Evolutionary conservation across 2,888 invertebrate species (phyloP).

Genomic region (Microctonus aethiopoides): DNA sequence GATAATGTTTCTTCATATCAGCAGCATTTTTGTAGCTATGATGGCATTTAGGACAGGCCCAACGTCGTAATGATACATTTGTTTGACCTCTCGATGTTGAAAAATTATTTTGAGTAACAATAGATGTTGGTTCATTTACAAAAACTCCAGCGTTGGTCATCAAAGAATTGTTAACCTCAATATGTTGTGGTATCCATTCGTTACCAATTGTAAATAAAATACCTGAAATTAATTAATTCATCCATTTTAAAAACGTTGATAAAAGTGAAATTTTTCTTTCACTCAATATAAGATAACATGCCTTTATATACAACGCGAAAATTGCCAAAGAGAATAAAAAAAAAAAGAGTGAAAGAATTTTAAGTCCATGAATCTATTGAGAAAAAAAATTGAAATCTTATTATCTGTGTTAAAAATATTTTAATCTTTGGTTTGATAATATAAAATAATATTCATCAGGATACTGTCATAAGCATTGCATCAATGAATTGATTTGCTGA

Average conservation of each 20-base stretch:
- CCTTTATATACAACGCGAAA: neutral
- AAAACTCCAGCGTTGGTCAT: neutral
- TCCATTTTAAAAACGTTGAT: neutral
- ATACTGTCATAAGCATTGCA: too few species aligned
- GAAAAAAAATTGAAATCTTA: neutral
- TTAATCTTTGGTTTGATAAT: too few species aligned
- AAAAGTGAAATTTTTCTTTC: neutral
- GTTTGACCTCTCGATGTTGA: neutral
- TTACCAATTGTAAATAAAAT: neutral
- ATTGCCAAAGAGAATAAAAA: neutral
- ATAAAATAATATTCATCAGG: too few species aligned
- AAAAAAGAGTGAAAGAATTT: conserved; percentile 19
- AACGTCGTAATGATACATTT: conserved; percentile 4
- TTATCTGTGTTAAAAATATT: too few species aligned
- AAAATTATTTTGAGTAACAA: neutral
- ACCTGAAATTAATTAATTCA: conserved; percentile 10
- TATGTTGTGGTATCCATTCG: neutral
- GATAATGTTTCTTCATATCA: conserved; percentile 62
- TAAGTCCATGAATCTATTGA: neutral
- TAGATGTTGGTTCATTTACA: conserved; percentile 2
- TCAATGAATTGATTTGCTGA: too few species aligned
- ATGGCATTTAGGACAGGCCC: conserved; percentile 49
- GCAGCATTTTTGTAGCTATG: conserved; percentile 56
- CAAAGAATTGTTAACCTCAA: neutral
- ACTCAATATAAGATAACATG: neutral